Conservation (phyloP, 92 coral and sea anemone genomes). For the Porites cylindrica region DNA sequence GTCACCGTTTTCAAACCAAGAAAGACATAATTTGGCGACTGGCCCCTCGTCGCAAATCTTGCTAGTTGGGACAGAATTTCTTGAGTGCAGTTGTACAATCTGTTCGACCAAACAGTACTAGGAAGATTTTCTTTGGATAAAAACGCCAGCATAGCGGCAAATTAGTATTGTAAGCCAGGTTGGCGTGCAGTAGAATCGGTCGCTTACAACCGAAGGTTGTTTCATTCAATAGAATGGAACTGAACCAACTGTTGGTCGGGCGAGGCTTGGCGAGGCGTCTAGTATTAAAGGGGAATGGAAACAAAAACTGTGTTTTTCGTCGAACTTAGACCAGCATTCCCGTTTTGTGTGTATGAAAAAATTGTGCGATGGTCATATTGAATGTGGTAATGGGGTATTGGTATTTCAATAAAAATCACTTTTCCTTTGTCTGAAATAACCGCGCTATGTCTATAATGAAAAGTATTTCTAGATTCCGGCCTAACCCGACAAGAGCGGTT, state of each 20-base stretch:
- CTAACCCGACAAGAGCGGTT: not conserved
- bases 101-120: not conserved
- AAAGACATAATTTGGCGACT: not conserved
- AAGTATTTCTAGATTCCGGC: not conserved
- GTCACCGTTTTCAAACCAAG: conserved; percentile 8
- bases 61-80: not conserved
- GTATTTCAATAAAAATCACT: conserved; percentile 3
- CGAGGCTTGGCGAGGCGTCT: no score
- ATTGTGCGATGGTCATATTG: not conserved
- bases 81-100: not conserved
- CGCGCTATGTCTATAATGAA: not conserved
- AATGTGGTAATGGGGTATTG: not conserved
- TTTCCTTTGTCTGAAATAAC: conserved; percentile 22
- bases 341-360: not conserved
- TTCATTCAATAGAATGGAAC: no score
- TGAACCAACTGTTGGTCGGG: no score
- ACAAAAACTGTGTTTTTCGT: no score
- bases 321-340: no score
- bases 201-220: no score
- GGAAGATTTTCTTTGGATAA: no score
- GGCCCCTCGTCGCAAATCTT: not conserved
- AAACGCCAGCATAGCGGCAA: no score
- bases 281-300: no score
- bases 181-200: no score
- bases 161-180: no score